Base-by-base conservation (phyloP, 1,140 invertebrate species). In the Drosophila ironensis region DNA sequence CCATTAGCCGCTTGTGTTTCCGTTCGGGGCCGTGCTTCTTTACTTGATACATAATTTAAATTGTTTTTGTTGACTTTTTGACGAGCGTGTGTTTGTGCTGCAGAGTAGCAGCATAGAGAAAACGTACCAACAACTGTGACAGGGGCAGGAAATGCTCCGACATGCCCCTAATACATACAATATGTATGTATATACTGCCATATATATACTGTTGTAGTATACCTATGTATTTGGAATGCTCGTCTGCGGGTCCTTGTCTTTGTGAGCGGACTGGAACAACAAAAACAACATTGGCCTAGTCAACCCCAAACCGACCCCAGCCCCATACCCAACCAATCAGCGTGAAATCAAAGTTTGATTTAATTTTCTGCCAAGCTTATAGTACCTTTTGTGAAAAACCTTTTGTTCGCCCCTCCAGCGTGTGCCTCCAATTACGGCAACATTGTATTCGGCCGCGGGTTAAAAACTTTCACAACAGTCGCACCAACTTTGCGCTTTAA, bases 391-490 rank as follows among this genome's bases (percentile, higher is more conserved):
- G n/a, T n/a, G n/a, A n/a, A 42, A n/a, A 51, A 53, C 52, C 41
- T 59, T 59, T 61, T 47, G 37, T 50, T 6, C 30, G 14, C 37
- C 57, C 8, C 44, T 27, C 22, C 44, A 24, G 28, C 17, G 37
- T n/a, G n/a, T n/a, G n/a, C n/a, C n/a, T n/a, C 27, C 46, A 52
- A 44, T 66, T 66, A 52, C 22, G 30, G 19, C 2, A 53, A 20
- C 40, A 59, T 46, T 60, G 35, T 59, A 16, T 6, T 51, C 30
- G 42, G 14, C 30, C 8, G 24, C 40, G 28, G 46, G 33, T 71
- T 40, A 30, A 52, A 71, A 70, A n/a, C 66, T 69, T 69, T 68
- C 42, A 69, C 51, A 69, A 69, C 35, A 69, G 69, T 69, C 25
- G 27, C n/a, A 16, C 11, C 20, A 53, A 53, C 44, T 60, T 38